Conservation (phyloP, 2,113 vertebrate genomes). For the Muntiacus muntjak region DNA sequence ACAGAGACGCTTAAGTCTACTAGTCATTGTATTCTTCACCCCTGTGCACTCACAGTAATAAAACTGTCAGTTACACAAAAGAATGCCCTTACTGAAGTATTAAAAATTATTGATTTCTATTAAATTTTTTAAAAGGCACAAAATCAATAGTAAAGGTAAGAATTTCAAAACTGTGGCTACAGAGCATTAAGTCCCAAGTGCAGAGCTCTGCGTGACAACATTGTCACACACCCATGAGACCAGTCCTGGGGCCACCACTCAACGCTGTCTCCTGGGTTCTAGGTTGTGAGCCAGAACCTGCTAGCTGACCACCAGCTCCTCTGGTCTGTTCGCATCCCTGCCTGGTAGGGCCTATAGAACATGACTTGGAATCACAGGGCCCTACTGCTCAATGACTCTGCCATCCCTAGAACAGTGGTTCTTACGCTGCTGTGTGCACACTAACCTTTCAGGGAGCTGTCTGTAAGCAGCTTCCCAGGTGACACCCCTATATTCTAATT, state of each 20-base stretch:
- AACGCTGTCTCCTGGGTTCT: not conserved
- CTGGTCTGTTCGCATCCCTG: not conserved
- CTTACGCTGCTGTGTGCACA: not conserved
- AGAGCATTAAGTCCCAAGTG: not conserved
- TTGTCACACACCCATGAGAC: not conserved
- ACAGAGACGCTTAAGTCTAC: not conserved
- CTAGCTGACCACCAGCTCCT: not conserved
- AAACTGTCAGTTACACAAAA: not conserved
- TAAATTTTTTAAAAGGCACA: not conserved
- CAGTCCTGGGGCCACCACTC: not conserved
- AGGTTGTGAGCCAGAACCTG: not conserved
- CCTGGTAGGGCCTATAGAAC: not conserved
- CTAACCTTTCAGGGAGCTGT: not conserved
- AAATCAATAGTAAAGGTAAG: conserved; percentile 14
- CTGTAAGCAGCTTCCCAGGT: not conserved
- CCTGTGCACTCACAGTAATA: not conserved
- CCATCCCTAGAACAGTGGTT: not conserved
- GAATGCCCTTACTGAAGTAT: not conserved
- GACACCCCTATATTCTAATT: not conserved
- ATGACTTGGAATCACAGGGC: not conserved
- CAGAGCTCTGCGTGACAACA: accelerated
- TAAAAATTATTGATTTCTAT: not conserved
- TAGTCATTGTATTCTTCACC: not conserved
- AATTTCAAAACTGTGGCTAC: not conserved
- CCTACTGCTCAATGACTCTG: not conserved